Percentiles rank a stretch among this genome's conserved stretches.
Conservation (phyloP, 2,113 vertebrate genomes). For the human (Homo sapiens) region GRCh38 chr14:43596001-43596500, state of each 20-base stretch:
- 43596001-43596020: conserved; percentile 95
- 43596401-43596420: conserved; percentile 88
- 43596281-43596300: conserved; percentile 87
- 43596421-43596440: conserved; percentile 91
- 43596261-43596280: conserved; percentile 91
- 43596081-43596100: conserved; percentile 92
- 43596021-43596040: conserved; percentile 93
- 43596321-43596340: conserved; percentile 76
- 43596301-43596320: conserved; percentile 87
- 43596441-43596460: conserved; percentile 87
- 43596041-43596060: conserved; percentile 88
- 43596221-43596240: conserved; percentile 94
- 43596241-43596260: conserved; percentile 93
- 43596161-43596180: conserved; percentile 91
- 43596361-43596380: conserved; percentile 89
- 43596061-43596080: conserved; percentile 93
- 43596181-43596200: conserved; percentile 88
- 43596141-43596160: conserved; percentile 93
- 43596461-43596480: conserved; percentile 93
- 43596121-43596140: conserved; percentile 94
- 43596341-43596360: conserved; percentile 86
- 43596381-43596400: conserved; percentile 88
- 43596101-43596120: conserved; percentile 91
- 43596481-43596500: conserved; percentile 89
- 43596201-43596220: conserved; percentile 90